These are phyloP conservation scores for Cotesia chilonis DNA, from an alignment of 1,140 invertebrate genomes.

Conservation along the genomic window DNA sequence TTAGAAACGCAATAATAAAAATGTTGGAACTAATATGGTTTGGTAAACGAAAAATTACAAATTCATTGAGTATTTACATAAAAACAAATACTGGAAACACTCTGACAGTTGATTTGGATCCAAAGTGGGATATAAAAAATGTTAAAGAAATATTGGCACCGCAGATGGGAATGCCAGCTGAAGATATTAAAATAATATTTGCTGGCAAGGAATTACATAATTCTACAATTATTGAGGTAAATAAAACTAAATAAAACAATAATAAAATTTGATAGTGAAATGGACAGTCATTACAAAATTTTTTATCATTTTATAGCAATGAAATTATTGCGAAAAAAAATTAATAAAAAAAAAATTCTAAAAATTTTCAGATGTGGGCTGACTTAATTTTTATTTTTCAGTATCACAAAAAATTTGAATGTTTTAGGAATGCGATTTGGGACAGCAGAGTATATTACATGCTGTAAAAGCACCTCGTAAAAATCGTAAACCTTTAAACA, in stretches of 20 bases:
- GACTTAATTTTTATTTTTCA: not conserved
- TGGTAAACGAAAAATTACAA: slow-evolving; percentile 69
- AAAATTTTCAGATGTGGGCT: not conserved
- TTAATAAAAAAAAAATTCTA: too few relatives aligned
- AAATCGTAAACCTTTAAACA: slow-evolving; percentile 41
- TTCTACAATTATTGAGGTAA: slow-evolving; percentile 75
- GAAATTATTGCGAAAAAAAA: too few relatives aligned
- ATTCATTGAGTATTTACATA: slow-evolving; percentile 75
- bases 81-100: slow-evolving; percentile 77
- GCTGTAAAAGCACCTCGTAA: slow-evolving; percentile 69
- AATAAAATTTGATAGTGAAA: too few relatives aligned
- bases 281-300: too few relatives aligned
- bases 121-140: slow-evolving; percentile 79
- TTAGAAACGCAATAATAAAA: slow-evolving; percentile 68
- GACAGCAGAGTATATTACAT: slow-evolving; percentile 82
- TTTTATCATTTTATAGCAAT: too few relatives aligned
- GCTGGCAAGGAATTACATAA: slow-evolving; percentile 84
- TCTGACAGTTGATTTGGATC: slow-evolving; percentile 75
- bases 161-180: slow-evolving; percentile 72
- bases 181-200: slow-evolving; percentile 85
- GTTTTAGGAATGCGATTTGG: slow-evolving; percentile 82
- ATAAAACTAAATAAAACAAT: not conserved
- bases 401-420: not conserved
- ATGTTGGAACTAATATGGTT: slow-evolving; percentile 74
- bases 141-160: slow-evolving; percentile 78